Conservation (phyloP, 2,888 invertebrate species). For the Didymodactylos carnosus region DNA sequence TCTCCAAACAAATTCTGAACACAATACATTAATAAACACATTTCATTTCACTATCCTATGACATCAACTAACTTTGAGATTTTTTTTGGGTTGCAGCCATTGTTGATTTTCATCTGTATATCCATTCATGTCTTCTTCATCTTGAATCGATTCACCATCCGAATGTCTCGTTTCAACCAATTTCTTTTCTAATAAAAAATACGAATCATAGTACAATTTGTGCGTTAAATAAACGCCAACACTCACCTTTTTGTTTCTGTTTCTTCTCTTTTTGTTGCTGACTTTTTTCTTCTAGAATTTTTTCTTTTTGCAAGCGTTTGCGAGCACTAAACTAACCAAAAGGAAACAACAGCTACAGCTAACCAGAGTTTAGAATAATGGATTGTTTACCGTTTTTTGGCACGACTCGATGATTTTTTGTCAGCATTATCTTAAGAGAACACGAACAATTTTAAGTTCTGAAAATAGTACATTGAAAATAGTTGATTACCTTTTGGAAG, state of each 20-base stretch:
- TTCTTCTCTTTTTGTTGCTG: neutral
- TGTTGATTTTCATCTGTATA: slow-evolving; percentile 52
- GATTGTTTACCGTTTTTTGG: slow-evolving; percentile 35
- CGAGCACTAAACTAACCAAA: neutral
- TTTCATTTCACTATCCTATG: slow-evolving; percentile 27
- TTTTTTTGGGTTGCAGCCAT: slow-evolving; percentile 44
- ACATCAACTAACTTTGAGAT: slow-evolving; percentile 18
- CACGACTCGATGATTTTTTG: slow-evolving; percentile 42
- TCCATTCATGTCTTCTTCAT: slow-evolving; percentile 28
- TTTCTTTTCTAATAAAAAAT: slow-evolving; percentile 15
- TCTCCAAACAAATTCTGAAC: slow-evolving; percentile 32
- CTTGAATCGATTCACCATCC: slow-evolving; percentile 15
- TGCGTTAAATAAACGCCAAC: neutral
- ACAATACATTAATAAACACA: slow-evolving; percentile 1
- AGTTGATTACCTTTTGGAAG: neutral
- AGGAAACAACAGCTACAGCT: too few relatives aligned
- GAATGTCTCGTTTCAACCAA: slow-evolving; percentile 14
- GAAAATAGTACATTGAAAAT: too few relatives aligned
- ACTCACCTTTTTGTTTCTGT: neutral
- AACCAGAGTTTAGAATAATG: too few relatives aligned
- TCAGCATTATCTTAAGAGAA: slow-evolving; percentile 31
- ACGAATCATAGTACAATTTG: slow-evolving; percentile 11
- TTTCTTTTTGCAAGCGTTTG: slow-evolving; percentile 15
- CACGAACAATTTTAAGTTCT: slow-evolving; percentile 13
- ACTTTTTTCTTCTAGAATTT: slow-evolving; percentile 13